Conservation (phyloP, 2,113 vertebrate genomes). For the Thamnophis sirtalis region DNA sequence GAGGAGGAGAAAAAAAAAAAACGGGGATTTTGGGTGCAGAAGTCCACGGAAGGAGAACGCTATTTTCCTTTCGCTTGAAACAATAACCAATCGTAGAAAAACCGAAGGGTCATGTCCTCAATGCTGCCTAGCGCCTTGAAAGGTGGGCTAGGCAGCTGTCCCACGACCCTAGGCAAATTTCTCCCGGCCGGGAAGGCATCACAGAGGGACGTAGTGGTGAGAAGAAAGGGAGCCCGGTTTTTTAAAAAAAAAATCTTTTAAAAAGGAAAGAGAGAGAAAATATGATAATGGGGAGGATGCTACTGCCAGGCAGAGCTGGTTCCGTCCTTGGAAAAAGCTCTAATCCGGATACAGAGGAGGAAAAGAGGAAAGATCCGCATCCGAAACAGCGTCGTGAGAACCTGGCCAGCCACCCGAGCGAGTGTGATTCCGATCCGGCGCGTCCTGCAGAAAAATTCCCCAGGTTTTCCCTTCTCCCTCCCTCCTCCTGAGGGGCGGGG, state of each 20-base stretch:
- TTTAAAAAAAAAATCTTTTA: not conserved
- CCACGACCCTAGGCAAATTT: not conserved
- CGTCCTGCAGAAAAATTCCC: slow-evolving; percentile 60
- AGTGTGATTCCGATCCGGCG: not conserved
- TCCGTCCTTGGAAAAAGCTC: not conserved
- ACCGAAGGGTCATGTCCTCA: not conserved
- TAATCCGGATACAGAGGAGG: not conserved
- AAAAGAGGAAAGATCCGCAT: not conserved
- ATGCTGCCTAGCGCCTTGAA: not conserved
- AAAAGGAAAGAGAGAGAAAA: not conserved
- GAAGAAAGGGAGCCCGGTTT: not conserved
- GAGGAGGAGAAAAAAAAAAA: not conserved
- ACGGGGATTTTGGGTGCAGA: not conserved
- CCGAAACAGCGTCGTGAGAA: not conserved
- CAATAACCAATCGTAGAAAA: not conserved
- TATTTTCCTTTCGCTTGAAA: not conserved
- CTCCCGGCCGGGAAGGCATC: slow-evolving; percentile 49
- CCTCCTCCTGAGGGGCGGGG: not conserved
- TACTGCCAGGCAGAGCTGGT: not conserved
- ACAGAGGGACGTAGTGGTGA: not conserved
- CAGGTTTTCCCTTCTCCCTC: slow-evolving; percentile 38
- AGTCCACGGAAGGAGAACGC: not conserved
- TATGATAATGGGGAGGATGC: not conserved
- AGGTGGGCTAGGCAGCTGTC: not conserved
- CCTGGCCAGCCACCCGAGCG: not conserved